Evolutionary conservation across 2,888 invertebrate species (phyloP).

Genomic region (Leptopilina drosophilae): DNA sequence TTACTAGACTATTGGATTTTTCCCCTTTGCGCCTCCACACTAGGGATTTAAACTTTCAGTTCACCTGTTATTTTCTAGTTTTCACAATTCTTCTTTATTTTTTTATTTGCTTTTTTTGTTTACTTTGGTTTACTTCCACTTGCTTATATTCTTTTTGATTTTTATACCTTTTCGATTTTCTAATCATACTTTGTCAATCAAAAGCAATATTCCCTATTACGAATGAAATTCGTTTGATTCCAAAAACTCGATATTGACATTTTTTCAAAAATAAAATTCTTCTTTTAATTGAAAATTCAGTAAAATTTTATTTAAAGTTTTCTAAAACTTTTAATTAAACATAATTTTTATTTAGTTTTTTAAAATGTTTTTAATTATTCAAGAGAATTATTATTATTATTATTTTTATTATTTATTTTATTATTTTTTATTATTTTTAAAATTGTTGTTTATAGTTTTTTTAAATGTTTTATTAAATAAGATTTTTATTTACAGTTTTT

Average conservation of each 20-base stretch:
- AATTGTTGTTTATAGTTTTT: no score
- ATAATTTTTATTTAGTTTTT: no score
- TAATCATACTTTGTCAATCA: slow-evolving; percentile 29
- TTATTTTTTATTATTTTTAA: no score
- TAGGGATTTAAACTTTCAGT: slow-evolving; percentile 32
- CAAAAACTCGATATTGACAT: neutral
- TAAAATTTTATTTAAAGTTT: no score
- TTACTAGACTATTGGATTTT: slow-evolving; percentile 14
- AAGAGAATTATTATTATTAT: no score
- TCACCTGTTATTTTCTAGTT: slow-evolving; percentile 5
- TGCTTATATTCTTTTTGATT: neutral
- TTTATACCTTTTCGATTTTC: neutral
- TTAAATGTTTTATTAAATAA: no score
- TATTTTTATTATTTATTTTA: no score
- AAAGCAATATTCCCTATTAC: neutral
- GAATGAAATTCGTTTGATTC: neutral
- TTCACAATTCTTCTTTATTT: slow-evolving; percentile 16
- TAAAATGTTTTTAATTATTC: no score
- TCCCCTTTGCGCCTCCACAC: neutral
- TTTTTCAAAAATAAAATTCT: no score
- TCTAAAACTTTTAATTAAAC: no score
- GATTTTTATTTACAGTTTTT: no score
- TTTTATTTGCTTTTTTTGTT: neutral
- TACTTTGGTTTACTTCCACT: neutral
- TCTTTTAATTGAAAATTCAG: neutral